Evolutionary conservation across 1,140 invertebrate genomes (phyloP).

Genomic region (Melanaphis sacchari): DNA sequence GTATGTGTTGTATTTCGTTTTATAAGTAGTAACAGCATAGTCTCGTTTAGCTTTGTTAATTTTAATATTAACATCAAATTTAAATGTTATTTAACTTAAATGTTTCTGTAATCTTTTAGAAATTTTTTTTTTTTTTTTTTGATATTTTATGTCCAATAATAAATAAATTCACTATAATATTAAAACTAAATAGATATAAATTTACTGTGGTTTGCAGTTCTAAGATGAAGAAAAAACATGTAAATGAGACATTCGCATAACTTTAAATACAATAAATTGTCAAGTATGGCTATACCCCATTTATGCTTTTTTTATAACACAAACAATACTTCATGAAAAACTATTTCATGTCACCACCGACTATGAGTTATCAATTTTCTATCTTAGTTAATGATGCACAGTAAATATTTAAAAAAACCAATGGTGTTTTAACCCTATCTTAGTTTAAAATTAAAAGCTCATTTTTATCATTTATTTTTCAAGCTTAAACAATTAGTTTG

Average conservation of each 20-base stretch:
- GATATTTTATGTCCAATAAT: background rate
- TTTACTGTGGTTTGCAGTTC: background rate
- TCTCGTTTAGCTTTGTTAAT: background rate
- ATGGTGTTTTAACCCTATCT: background rate
- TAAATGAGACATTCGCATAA: background rate
- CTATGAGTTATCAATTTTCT: background rate
- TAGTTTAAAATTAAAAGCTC: conserved; percentile 3
- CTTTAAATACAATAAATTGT: too few species aligned
- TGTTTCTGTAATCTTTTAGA: background rate
- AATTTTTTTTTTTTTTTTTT: background rate
- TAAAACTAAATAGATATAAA: background rate
- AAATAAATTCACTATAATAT: background rate
- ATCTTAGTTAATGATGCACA: conserved; percentile 28
- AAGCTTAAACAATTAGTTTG: background rate
- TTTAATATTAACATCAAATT: background rate
- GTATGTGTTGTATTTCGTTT: background rate
- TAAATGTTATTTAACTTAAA: background rate
- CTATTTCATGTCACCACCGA: background rate
- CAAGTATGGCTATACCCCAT: background rate
- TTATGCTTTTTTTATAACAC: background rate
- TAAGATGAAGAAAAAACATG: background rate
- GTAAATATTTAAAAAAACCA: conserved; percentile 4
- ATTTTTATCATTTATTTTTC: background rate
- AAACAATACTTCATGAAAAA: background rate
- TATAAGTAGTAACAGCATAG: background rate